phyloP scores from a whole-genome alignment of 2,888 invertebrate genomes.

The Diaphora mendica region DNA sequence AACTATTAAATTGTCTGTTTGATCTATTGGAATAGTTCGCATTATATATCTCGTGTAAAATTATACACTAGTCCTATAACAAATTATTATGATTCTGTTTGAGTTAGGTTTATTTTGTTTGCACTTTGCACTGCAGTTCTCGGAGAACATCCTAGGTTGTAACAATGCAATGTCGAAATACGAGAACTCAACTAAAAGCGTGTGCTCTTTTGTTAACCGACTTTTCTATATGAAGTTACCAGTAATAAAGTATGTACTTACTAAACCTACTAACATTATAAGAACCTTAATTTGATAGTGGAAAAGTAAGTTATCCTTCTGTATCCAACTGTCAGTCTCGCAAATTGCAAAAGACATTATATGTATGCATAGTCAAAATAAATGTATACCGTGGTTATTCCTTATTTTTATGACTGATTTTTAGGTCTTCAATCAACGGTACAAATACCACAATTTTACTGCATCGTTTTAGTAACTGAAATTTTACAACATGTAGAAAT shows the following conservation, averaged over 20 bases:
- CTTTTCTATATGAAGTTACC: too few relatives aligned
- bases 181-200: neutral
- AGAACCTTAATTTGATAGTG: neutral
- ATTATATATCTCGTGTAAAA: conserved; percentile 4
- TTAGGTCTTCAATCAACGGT: neutral
- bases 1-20: conserved; percentile 44
- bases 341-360: neutral
- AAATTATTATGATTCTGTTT: neutral
- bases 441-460: neutral
- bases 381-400: neutral
- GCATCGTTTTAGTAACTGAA: neutral
- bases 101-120: neutral
- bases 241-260: too few relatives aligned
- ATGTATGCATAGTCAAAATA: neutral
- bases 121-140: neutral
- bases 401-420: neutral
- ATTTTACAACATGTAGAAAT: neutral
- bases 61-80: neutral
- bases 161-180: neutral
- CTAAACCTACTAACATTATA: too few relatives aligned
- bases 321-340: too few relatives aligned
- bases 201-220: too few relatives aligned
- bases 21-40: conserved; percentile 37
- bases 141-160: neutral
- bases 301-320: neutral